These are phyloP conservation scores for Noctua pronuba DNA, from an alignment of 2,888 invertebrate genomes.

Conservation along the genomic window DNA sequence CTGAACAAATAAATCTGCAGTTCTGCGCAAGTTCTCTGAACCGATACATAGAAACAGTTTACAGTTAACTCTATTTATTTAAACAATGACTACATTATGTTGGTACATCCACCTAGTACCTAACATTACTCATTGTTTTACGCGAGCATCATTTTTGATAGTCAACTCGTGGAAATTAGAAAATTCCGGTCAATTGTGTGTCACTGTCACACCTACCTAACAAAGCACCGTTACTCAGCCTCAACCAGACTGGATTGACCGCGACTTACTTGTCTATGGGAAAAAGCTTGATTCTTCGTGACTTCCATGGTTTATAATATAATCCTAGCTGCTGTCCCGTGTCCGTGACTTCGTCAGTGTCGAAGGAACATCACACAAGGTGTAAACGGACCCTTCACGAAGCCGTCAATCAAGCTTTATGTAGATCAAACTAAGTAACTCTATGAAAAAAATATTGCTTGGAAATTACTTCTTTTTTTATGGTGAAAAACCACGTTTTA, in stretches of 20 bases:
- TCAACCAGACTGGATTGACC: slow-evolving; percentile 17
- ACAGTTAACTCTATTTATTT: background rate
- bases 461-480: too few relatives aligned
- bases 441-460: too few relatives aligned
- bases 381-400: too few relatives aligned
- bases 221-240: slow-evolving; percentile 25
- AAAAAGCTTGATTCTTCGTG: slow-evolving; percentile 6
- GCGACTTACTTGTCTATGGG: slow-evolving; percentile 22
- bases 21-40: slow-evolving; percentile 15
- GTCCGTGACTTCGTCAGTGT: too few relatives aligned
- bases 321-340: too few relatives aligned
- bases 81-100: slow-evolving; percentile 18
- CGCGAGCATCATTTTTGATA: background rate
- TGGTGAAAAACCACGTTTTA: too few relatives aligned
- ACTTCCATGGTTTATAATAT: background rate
- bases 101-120: background rate
- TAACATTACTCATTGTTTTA: slow-evolving; percentile 36
- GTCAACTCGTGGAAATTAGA: slow-evolving; percentile 5
- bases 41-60: background rate
- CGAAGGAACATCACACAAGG: too few relatives aligned
- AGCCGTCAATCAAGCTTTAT: too few relatives aligned
- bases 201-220: slow-evolving; percentile 12
- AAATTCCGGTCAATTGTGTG: slow-evolving; percentile 26
- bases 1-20: background rate
- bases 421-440: too few relatives aligned